Conservation (phyloP, 2,797 vertebrate genomes). For the Australoheros facetus region DNA sequence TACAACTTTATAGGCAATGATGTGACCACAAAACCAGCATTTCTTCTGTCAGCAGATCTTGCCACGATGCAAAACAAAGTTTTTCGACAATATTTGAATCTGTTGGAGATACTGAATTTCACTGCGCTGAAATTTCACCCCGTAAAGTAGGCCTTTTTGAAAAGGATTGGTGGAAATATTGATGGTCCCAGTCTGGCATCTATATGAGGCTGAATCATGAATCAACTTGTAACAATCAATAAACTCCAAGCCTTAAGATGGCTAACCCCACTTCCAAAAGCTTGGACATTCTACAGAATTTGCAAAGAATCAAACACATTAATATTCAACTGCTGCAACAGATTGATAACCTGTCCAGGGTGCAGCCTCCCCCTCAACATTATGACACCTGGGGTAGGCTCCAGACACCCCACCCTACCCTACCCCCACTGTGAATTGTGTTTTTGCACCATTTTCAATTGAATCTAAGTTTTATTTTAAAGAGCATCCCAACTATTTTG, state of each 20-base stretch:
- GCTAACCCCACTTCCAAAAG: neutral
- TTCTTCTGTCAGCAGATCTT: slow-evolving; percentile 59
- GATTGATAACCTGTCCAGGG: too few relatives aligned
- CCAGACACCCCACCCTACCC: neutral
- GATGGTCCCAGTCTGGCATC: slow-evolving; percentile 37
- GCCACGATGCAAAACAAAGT: slow-evolving; percentile 48
- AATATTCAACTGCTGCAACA: neutral
- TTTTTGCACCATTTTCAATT: neutral
- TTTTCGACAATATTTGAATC: slow-evolving; percentile 49
- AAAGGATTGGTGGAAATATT: slow-evolving; percentile 22
- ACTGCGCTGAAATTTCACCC: slow-evolving; percentile 29
- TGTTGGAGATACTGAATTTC: slow-evolving; percentile 20
- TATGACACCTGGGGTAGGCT: neutral
- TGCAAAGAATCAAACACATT: too few relatives aligned
- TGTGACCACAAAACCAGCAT: slow-evolving; percentile 48
- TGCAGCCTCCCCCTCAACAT: neutral
- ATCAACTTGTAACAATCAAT: slow-evolving; percentile 29
- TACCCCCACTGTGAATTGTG: neutral
- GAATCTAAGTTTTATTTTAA: neutral
- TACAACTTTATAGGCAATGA: slow-evolving; percentile 20
- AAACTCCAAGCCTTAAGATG: slow-evolving; percentile 3
- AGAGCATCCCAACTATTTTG: neutral
- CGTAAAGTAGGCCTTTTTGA: slow-evolving; percentile 10
- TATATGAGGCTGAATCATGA: slow-evolving; percentile 51
- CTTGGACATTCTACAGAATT: neutral